Evolutionary conservation across 1,140 invertebrate genomes (phyloP).

Genomic region (Aphelenchoides besseyi): DNA sequence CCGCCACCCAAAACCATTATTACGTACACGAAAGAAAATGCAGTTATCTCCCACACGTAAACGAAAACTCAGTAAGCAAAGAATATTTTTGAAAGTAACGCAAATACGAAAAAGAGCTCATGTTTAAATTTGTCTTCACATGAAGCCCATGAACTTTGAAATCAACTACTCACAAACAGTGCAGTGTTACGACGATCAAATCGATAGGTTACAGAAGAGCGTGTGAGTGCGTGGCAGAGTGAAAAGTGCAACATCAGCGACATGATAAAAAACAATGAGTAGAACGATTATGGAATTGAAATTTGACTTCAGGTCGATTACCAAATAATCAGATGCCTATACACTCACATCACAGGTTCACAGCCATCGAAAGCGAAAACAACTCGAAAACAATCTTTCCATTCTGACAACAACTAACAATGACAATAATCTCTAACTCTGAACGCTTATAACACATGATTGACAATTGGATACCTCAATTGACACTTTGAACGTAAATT

Average conservation of each 20-base stretch:
- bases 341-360: no score
- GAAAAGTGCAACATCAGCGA: background rate
- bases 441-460: background rate
- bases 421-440: no score
- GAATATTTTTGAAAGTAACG: constrained; percentile 11
- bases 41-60: constrained; percentile 12
- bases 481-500: background rate
- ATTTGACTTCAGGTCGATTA: no score
- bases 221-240: background rate
- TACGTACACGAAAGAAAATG: background rate
- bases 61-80: background rate
- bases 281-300: background rate
- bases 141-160: constrained; percentile 13
- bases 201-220: background rate
- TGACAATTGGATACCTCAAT: background rate
- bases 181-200: constrained; percentile 1
- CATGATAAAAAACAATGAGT: background rate
- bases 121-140: constrained; percentile 12
- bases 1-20: background rate
- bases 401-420: no score
- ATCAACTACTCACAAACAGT: background rate
- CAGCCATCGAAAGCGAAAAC: no score
- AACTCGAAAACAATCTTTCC: no score
- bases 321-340: no score
- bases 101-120: constrained; percentile 12